A percentile compares a stretch with the other conserved stretches of the same genome.
Conservation (phyloP, 2,888 invertebrate species). For the Amaurobius ferox region DNA sequence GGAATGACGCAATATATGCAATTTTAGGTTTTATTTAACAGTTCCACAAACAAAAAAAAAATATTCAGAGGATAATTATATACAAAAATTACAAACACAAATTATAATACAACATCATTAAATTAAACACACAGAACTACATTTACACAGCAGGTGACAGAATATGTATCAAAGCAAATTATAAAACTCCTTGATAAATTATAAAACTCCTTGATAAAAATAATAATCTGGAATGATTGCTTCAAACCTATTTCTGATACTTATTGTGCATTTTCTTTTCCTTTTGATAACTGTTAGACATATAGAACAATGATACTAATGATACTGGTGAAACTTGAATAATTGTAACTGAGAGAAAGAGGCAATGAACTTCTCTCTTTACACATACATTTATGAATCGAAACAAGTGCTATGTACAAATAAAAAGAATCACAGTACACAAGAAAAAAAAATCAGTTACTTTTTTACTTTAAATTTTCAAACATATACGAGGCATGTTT, state of each 20-base stretch:
- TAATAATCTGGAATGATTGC: not conserved
- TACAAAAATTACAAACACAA: not conserved
- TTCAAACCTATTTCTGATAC: not conserved
- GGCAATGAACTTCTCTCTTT: too few relatives aligned
- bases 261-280: not conserved
- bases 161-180: not conserved
- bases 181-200: not conserved
- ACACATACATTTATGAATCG: too few relatives aligned
- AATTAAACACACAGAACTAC: not conserved
- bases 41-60: constrained; percentile 3
- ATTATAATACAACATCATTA: not conserved
- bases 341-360: too few relatives aligned
- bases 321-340: too few relatives aligned
- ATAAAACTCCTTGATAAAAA: not conserved
- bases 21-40: constrained; percentile 5
- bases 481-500: too few relatives aligned
- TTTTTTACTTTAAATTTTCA: too few relatives aligned
- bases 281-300: too few relatives aligned
- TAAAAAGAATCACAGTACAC: too few relatives aligned
- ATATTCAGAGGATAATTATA: not conserved
- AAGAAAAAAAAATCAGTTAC: too few relatives aligned
- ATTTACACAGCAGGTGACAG: not conserved
- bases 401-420: too few relatives aligned
- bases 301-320: not conserved
- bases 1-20: too few relatives aligned